phyloP scores from a whole-genome alignment of 2,113 vertebrate species.

The Mugil cephalus region DNA sequence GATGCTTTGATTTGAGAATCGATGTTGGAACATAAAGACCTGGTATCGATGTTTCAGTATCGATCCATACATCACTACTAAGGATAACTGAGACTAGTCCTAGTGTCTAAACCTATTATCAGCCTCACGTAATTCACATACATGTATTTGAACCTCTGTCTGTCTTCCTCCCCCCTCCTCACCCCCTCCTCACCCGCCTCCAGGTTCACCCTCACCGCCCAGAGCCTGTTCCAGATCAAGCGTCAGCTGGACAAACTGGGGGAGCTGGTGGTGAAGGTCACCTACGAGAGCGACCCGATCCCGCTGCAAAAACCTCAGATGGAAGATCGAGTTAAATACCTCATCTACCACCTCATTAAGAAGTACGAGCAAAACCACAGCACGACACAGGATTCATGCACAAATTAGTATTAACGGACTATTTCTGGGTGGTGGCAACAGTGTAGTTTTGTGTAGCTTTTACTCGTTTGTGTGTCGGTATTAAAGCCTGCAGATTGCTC shows the following conservation, averaged over 20 bases:
- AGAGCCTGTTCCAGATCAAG: conserved; percentile 97
- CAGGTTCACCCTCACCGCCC: conserved; percentile 93
- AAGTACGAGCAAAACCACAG: conserved; percentile 82
- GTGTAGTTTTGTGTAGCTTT: too few species aligned
- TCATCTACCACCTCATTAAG: conserved; percentile 93
- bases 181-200: not conserved
- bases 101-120: too few species aligned
- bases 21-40: too few species aligned
- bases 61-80: too few species aligned
- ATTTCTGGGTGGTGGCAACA: too few species aligned
- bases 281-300: conserved; percentile 95
- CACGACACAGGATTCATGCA: not conserved
- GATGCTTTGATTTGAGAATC: too few species aligned
- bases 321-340: conserved; percentile 90
- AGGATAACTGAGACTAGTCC: too few species aligned
- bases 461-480: too few species aligned
- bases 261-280: conserved; percentile 92
- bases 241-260: conserved; percentile 95
- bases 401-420: too few species aligned
- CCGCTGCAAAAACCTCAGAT: conserved; percentile 91
- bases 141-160: not conserved
- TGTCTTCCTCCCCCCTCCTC: too few species aligned
- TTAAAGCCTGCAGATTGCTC: not conserved
- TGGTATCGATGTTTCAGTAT: too few species aligned
- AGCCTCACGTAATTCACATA: too few species aligned